Base-by-base conservation (phyloP, 2,113 vertebrate genomes). In the Crypturellus undulatus region DNA sequence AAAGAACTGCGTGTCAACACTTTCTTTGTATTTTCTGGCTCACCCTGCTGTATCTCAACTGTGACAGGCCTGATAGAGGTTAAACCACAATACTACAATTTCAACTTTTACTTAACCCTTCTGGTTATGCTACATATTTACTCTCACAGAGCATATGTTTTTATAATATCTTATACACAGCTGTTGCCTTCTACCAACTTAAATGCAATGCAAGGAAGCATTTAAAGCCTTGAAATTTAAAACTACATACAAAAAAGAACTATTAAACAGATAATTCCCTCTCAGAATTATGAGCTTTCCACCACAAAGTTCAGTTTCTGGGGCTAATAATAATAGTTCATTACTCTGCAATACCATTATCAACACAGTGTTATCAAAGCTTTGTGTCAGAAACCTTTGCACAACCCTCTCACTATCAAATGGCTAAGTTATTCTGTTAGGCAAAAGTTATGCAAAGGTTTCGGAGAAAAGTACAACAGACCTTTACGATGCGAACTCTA, bases 61-160 rank as follows among this genome's bases (percentile, higher is more conserved):
- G 68, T 51, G 71, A 76, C 65, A 58, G 64, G 70, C 20, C 8
- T 93, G 69, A 89, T 59, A 59, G 58, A 93, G 93, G 82, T 88
- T 96, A 95, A 96, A 71, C 90, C 79, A 71, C 94, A 94, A 65
- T 34, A 84, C 30, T 34, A 36, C 47, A 28, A 58, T 84, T 83
- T 80, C 83, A 90, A 54, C 65, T 93, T 84, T 79, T 36, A 69
- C 36, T 84, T 25, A 16, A 84, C 9, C 3, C 26, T 59, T 34
- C 49, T 28, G 83, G 79, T 76, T 92, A 42, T 7, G 3, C 38
- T 82, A 49, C 26, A 4, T 65, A 45, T 22, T 81, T 83, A 47
- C 80, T 80, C 51, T 52, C 40, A 52, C 0, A 88, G 77, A 78
- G 24, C 32, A 16, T 22, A 25, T 40, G 10, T 77, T 68, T 72